These are phyloP conservation scores for Mormyrus iriodes DNA, from an alignment of 2,113 vertebrate genomes.

Conservation along the genomic window DNA sequence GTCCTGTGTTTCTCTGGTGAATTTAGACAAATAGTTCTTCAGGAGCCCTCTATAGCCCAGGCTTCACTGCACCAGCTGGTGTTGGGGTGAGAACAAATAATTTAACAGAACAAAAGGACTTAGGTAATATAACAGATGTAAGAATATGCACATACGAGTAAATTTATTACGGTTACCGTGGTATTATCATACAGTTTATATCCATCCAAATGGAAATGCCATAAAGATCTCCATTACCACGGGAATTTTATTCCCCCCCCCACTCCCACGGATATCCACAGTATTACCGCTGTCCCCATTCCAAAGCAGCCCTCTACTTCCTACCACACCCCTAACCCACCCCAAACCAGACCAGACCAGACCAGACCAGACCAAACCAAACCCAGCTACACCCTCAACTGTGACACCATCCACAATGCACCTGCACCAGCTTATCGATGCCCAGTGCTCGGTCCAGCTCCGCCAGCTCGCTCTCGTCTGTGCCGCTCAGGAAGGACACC, in stretches of 20 bases:
- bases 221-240: background rate
- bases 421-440: slow-evolving; percentile 93
- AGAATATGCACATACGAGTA: background rate
- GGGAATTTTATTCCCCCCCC: background rate
- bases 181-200: background rate
- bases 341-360: background rate
- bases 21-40: background rate
- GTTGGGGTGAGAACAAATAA: background rate
- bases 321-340: background rate
- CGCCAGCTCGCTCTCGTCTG: slow-evolving; percentile 87
- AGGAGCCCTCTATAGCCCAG: background rate
- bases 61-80: background rate
- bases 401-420: slow-evolving; percentile 30
- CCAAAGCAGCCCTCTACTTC: background rate
- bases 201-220: background rate
- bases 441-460: slow-evolving; percentile 87
- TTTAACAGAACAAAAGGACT: background rate
- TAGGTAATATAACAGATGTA: background rate
- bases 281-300: background rate
- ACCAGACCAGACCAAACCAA: background rate
- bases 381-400: background rate
- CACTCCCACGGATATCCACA: background rate
- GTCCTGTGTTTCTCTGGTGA: background rate
- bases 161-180: background rate
- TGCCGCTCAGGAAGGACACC: slow-evolving; percentile 89